These are phyloP conservation scores for Brachynemurus nebulosus DNA, from an alignment of 2,888 invertebrate species.

Conservation along the genomic window DNA sequence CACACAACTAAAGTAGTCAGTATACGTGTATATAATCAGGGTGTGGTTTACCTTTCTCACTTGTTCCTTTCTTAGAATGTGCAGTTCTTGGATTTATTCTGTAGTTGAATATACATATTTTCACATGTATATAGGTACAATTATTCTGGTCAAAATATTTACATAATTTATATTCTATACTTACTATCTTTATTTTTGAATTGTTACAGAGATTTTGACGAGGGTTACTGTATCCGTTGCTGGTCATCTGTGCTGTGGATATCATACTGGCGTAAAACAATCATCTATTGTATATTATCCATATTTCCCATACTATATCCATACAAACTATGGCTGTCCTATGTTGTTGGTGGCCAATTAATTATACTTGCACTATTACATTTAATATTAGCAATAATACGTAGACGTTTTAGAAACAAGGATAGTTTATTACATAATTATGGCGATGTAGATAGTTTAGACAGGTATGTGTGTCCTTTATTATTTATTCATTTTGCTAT, in stretches of 20 bases:
- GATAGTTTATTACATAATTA: slow-evolving; percentile 24
- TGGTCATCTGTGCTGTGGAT: slow-evolving; percentile 28
- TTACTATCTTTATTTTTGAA: not conserved
- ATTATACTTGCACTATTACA: slow-evolving; percentile 33
- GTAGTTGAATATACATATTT: too few species aligned
- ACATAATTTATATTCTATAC: too few species aligned
- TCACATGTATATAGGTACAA: too few species aligned
- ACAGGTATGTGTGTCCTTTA: slow-evolving; percentile 29
- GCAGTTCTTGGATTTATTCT: too few species aligned
- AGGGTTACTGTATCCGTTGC: slow-evolving; percentile 26
- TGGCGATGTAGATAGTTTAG: slow-evolving; percentile 29
- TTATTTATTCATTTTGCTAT: not conserved
- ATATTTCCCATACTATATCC: slow-evolving; percentile 28
- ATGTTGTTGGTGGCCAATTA: slow-evolving; percentile 34
- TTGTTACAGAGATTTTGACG: slow-evolving; percentile 16
- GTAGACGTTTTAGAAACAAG: slow-evolving; percentile 24
- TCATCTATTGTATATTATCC: slow-evolving; percentile 27
- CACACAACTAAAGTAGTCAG: too few species aligned
- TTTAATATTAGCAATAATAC: slow-evolving; percentile 27
- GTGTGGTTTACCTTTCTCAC: too few species aligned
- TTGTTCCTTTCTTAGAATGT: too few species aligned
- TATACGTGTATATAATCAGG: too few species aligned
- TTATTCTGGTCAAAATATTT: too few species aligned
- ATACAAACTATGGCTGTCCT: slow-evolving; percentile 36
- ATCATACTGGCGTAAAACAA: slow-evolving; percentile 28